Percentiles rank a stretch among this genome's conserved stretches.
Evolutionary conservation across 2,113 vertebrate species (phyloP).

Genomic region (Lucifuga dentata): DNA sequence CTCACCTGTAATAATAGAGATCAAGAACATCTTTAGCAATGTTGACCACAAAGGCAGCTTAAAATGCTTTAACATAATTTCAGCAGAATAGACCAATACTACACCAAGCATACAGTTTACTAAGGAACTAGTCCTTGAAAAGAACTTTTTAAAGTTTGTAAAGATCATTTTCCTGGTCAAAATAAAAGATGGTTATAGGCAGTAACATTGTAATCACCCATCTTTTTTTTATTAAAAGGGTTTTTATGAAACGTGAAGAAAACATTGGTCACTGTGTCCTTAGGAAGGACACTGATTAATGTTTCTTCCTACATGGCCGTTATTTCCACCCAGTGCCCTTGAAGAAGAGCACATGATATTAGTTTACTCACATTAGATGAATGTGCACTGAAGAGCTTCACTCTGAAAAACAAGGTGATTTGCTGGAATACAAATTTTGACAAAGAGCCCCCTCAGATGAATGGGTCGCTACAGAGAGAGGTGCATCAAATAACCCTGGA

Average conservation of each 20-base stretch:
- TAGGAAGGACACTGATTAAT: slow-evolving; percentile 12
- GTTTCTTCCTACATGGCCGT: background rate
- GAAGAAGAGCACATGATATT: slow-evolving; percentile 22
- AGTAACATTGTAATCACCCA: too few species aligned
- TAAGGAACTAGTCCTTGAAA: too few species aligned
- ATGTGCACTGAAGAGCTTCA: slow-evolving; percentile 26
- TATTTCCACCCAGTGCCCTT: slow-evolving; percentile 23
- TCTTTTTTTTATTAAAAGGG: background rate
- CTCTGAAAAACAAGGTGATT: slow-evolving; percentile 36
- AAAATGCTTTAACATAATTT: too few species aligned
- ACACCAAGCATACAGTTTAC: too few species aligned
- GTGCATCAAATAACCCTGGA: slow-evolving; percentile 34
- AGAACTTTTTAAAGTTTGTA: too few species aligned
- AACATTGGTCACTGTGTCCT: background rate
- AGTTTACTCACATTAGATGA: slow-evolving; percentile 46
- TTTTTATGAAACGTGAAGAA: background rate
- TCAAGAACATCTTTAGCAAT: too few species aligned
- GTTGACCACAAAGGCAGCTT: too few species aligned
- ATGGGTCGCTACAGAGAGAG: slow-evolving; percentile 4
- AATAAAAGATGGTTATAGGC: too few species aligned
- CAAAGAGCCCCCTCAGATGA: slow-evolving; percentile 34
- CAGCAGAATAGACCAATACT: too few species aligned
- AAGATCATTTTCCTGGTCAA: too few species aligned
- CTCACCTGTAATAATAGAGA: too few species aligned
- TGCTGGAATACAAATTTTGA: slow-evolving; percentile 44